These are phyloP conservation scores for Natator depressus DNA, from an alignment of 2,113 vertebrate species.

Conservation along the genomic window DNA sequence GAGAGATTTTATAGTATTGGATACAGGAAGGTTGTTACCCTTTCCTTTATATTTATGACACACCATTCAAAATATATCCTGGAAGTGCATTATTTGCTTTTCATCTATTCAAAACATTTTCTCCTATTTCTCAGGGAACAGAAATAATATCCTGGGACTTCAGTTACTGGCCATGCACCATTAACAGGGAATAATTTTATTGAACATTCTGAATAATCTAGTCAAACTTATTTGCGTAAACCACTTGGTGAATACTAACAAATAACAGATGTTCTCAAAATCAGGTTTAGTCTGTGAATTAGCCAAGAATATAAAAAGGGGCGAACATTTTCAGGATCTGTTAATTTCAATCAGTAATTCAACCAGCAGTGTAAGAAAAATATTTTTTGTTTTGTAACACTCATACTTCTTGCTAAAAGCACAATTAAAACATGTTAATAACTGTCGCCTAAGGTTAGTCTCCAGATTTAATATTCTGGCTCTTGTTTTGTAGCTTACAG, in stretches of 20 bases:
- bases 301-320: not conserved
- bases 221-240: not conserved
- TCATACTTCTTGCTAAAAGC: not conserved
- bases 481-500: constrained; percentile 57
- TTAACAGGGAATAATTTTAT: not conserved
- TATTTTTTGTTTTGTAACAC: not conserved
- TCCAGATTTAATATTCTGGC: constrained; percentile 39
- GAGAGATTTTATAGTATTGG: too few relatives aligned
- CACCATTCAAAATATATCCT: not conserved
- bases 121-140: not conserved
- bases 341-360: not conserved
- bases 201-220: not conserved
- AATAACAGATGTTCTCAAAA: not conserved
- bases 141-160: not conserved
- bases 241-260: not conserved
- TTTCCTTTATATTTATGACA: too few relatives aligned
- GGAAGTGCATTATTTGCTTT: not conserved
- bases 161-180: not conserved
- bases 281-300: not conserved
- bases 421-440: not conserved
- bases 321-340: not conserved
- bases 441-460: constrained; percentile 58
- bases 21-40: too few relatives aligned
- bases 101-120: not conserved
- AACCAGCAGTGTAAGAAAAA: not conserved